Base-by-base conservation (phyloP, 2,113 vertebrate species). In the Sinosuthora webbiana region DNA sequence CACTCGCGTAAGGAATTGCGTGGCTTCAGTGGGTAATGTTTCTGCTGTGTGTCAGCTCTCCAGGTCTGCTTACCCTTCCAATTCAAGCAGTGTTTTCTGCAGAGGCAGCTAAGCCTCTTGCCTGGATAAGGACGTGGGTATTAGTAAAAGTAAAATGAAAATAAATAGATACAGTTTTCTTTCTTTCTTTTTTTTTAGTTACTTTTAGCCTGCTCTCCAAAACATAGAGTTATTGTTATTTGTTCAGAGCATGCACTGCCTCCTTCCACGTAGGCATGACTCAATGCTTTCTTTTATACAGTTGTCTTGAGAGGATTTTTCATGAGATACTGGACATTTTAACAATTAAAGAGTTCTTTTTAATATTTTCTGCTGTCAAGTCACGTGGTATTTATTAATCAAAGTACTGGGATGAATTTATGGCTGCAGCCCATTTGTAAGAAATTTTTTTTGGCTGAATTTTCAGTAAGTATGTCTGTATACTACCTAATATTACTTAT, bases 251-350 rank as follows among this genome's bases (percentile, higher is more conserved):
- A 1, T 84, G 86, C 24, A 7, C 33, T 85, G 78, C 91, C 77
- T 96, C 82, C 79, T 95, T 97, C 93, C 94, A 80, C 15, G 13
- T 91, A 92, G 95, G 93, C 94, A 94, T 87, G 63, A 93, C 56
- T 83, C 71, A 95, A 60, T 92, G 60, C 90, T 95, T 97, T 89
- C 86, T 94, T 95, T 94, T 90, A 91, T 96, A 87, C n/a, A 33
- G 60, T 95, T 94, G 71, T 80, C 83, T 94, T 82, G 82, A 90
- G 91, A 93, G 70, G 82, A 79, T 94, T 96, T 96, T 93, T 68
- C 27, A 33, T 44, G 77, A 96, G 65, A 83, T 74, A 60, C 74
- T 91, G 93, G 75, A 62, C 37, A 16, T 78, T 67, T 55, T 82
- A 91, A 93, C 74, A 94, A 59, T 75, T 64, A 42, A 80, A 93